phyloP scores from a whole-genome alignment of 2,888 invertebrate genomes.

The Ctenicera cuprea region DNA sequence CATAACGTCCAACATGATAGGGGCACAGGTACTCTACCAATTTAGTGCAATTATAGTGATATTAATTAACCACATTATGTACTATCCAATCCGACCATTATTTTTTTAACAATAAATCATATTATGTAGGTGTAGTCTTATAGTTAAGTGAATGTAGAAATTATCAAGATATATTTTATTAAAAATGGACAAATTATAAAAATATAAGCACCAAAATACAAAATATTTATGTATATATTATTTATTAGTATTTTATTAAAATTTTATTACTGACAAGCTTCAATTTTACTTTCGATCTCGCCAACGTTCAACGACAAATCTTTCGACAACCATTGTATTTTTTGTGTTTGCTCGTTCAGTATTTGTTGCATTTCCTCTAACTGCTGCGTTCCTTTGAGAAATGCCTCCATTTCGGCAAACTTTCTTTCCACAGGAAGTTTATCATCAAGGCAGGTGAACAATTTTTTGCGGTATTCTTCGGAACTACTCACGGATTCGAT shows the following conservation, averaged over 20 bases:
- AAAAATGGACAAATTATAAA: neutral
- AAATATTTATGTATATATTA: neutral
- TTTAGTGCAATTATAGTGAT: constrained; percentile 20
- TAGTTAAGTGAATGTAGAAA: too few relatives aligned
- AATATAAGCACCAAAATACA: neutral
- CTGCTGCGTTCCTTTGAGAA: constrained; percentile 54
- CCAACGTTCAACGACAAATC: constrained; percentile 25
- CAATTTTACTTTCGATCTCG: constrained; percentile 32
- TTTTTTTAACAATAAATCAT: neutral
- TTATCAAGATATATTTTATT: constrained; percentile 10
- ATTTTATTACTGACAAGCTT: constrained; percentile 22
- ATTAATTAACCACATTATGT: neutral
- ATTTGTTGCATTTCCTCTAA: constrained; percentile 52
- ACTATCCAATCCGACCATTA: neutral
- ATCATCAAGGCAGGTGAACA: constrained; percentile 56
- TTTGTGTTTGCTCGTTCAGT: constrained; percentile 47
- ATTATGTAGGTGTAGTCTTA: constrained; percentile 2
- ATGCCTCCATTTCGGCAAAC: constrained; percentile 55
- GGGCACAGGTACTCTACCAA: constrained; percentile 25
- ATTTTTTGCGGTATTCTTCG: constrained; percentile 48
- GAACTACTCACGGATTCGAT: constrained; percentile 55
- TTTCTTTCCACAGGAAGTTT: constrained; percentile 54
- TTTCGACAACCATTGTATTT: constrained; percentile 42
- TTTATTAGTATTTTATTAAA: constrained; percentile 5
- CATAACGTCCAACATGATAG: constrained; percentile 60